Evolutionary conservation across 2,113 vertebrate genomes (phyloP).

Genomic region (Leiothrix lutea): DNA sequence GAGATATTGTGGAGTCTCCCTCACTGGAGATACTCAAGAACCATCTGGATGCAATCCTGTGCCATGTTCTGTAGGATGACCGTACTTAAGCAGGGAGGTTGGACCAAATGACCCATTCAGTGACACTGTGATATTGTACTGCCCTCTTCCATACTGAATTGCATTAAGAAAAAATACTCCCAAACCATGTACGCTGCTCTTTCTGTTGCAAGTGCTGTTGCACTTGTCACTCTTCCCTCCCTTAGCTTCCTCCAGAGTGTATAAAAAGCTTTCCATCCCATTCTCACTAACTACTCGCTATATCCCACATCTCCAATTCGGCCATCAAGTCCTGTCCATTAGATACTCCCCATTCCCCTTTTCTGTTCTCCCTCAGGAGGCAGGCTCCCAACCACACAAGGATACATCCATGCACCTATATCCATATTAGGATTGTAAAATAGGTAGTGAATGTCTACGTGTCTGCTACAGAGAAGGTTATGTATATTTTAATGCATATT

Average conservation of each 20-base stretch:
- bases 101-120: neutral
- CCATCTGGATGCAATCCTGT: neutral
- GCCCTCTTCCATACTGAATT: neutral
- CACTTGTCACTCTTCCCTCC: neutral
- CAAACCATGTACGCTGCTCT: rapidly evolving
- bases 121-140: neutral
- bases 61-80: neutral
- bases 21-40: neutral
- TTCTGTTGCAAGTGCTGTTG: neutral
- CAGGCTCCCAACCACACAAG: neutral
- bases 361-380: neutral
- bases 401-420: neutral
- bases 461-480: neutral
- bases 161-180: neutral
- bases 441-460: neutral
- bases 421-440: neutral
- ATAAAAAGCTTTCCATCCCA: neutral
- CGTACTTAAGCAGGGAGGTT: neutral
- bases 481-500: neutral
- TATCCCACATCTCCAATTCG: neutral
- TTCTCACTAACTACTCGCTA: neutral
- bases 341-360: neutral
- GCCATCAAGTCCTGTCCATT: neutral
- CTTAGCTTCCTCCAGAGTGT: neutral
- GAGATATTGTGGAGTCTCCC: neutral